A percentile compares a stretch with the other conserved stretches of the same genome.
Conservation (phyloP, 1,140 invertebrate genomes). For the Drosophila funebris region DNA sequence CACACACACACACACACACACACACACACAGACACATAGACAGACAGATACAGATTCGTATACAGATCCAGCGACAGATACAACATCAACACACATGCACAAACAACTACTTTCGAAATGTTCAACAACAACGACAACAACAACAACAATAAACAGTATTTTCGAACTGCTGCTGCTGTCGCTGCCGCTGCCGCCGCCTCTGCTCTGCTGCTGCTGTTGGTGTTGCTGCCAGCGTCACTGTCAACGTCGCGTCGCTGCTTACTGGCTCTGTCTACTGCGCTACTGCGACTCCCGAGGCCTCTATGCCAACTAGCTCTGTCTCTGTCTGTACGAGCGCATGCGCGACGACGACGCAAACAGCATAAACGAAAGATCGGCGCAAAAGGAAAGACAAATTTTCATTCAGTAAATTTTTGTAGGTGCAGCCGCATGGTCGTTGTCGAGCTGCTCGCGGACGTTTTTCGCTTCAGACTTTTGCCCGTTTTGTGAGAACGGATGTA, state of each 20-base stretch:
- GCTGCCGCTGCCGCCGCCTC: not conserved
- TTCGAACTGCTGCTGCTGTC: conserved; percentile 26
- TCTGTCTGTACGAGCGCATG: conserved; percentile 34
- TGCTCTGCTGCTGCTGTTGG: not conserved
- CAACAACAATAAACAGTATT: conserved; percentile 20
- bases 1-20: conserved; percentile 5
- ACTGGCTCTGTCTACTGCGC: not conserved
- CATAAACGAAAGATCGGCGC: conserved; percentile 71
- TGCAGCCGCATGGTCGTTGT: conserved; percentile 40
- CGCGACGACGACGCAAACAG: conserved; percentile 31
- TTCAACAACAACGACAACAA: conserved; percentile 25
- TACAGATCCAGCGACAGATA: conserved; percentile 17
- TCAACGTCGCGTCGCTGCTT: not conserved
- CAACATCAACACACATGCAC: conserved; percentile 20
- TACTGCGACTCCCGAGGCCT: not conserved
- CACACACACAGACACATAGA: conserved; percentile 5
- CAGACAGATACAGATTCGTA: conserved; percentile 11
- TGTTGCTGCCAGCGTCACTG: conserved; percentile 11
- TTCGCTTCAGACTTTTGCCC: not conserved
- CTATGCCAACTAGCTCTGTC: conserved; percentile 3
- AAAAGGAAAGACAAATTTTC: conserved; percentile 80
- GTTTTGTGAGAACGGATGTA: conserved; percentile 31
- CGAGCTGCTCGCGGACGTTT: conserved; percentile 24
- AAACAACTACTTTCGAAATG: conserved; percentile 58
- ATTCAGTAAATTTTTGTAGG: conserved; percentile 70